Evolutionary conservation across 1,140 invertebrate species (phyloP).

Genomic region (Bactericera cockerelli): DNA sequence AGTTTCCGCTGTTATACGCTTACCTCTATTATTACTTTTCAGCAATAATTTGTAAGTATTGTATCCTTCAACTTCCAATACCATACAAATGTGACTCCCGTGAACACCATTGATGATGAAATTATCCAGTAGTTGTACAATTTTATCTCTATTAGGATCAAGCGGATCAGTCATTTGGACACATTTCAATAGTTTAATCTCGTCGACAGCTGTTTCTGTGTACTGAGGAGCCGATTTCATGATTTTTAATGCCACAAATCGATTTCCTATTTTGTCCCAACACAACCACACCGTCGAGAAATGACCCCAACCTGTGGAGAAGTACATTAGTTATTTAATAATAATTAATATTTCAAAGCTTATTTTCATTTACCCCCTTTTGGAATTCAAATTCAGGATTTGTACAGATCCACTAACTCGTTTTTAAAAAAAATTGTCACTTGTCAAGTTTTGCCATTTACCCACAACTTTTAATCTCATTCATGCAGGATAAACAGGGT

Average conservation of each 20-base stretch:
- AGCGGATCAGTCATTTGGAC: neutral
- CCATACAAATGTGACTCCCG: constrained; percentile 55
- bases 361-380: too few relatives aligned
- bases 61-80: constrained; percentile 54
- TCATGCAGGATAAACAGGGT: too few relatives aligned
- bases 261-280: constrained; percentile 43
- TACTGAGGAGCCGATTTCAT: constrained; percentile 58
- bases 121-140: constrained; percentile 51
- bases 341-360: too few relatives aligned
- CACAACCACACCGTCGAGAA: constrained; percentile 58
- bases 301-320: constrained; percentile 39
- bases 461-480: too few relatives aligned
- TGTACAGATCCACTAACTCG: too few relatives aligned
- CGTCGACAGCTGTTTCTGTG: constrained; percentile 55
- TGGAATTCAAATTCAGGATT: too few relatives aligned
- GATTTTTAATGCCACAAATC: constrained; percentile 55
- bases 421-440: too few relatives aligned
- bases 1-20: neutral
- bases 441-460: too few relatives aligned
- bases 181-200: constrained; percentile 49
- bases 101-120: constrained; percentile 52
- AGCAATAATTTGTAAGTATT: constrained; percentile 54
- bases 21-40: neutral
- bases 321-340: too few relatives aligned
- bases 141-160: constrained; percentile 36